Evolutionary conservation across 2,797 vertebrate species (phyloP).

Genomic region (Clarias platycephalus): DNA sequence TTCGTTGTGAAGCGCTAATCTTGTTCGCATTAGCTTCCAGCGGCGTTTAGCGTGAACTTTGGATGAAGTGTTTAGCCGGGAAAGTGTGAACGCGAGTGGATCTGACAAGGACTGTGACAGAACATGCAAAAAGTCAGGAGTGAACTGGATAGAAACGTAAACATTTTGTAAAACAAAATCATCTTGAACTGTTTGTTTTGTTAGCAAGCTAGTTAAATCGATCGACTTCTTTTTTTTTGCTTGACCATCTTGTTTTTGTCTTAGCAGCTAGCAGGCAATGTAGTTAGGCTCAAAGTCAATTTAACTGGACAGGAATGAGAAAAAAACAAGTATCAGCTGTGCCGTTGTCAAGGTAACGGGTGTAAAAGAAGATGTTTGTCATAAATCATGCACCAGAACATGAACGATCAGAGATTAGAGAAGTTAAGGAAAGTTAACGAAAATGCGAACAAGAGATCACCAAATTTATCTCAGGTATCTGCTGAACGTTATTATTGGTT

Average conservation of each 20-base stretch:
- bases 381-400: neutral
- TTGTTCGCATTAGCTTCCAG: slow-evolving; percentile 3
- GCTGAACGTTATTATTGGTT: neutral
- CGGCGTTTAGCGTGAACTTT: neutral
- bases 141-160: neutral
- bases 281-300: neutral
- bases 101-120: neutral
- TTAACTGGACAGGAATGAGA: neutral
- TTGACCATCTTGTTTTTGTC: neutral
- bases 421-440: neutral
- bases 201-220: neutral
- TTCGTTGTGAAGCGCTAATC: slow-evolving; percentile 12
- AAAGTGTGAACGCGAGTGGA: neutral
- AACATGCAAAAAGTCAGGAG: neutral
- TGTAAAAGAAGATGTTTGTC: neutral
- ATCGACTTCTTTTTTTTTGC: neutral
- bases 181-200: neutral
- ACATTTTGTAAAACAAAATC: neutral
- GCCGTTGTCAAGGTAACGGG: neutral
- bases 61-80: neutral
- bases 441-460: neutral
- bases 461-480: neutral
- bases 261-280: neutral
- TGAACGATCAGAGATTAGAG: neutral
- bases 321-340: neutral